Evolutionary conservation across 2,888 invertebrate species (phyloP), one percentile per base, ranked within the genome.

Genomic region (Diploptera punctata): DNA sequence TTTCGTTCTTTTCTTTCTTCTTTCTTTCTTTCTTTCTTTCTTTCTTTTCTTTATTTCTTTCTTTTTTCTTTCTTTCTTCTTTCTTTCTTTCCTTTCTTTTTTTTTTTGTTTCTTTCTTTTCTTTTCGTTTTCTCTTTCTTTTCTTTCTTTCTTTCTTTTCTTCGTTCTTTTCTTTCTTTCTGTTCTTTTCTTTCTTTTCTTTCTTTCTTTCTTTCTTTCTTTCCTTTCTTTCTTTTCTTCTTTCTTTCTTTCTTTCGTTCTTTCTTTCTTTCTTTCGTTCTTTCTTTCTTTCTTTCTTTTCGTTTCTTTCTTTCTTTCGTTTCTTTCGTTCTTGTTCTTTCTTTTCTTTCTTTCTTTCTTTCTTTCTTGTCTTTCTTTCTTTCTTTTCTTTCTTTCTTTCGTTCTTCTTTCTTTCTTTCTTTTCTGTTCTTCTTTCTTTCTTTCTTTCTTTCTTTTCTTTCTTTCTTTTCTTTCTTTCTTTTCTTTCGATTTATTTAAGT

Each of bases 361-460:
- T n/a, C n/a, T n/a, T n/a, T n/a, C n/a, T n/a, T n/a, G n/a, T n/a
- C n/a, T n/a, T n/a, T n/a, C n/a, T n/a, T n/a, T n/a, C n/a, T n/a
- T n/a, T n/a, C n/a, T n/a, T n/a, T n/a, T n/a, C n/a, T n/a, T n/a
- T n/a, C n/a, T n/a, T n/a, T n/a, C n/a, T n/a, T n/a, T n/a, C n/a
- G n/a, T n/a, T n/a, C n/a, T n/a, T n/a, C n/a, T n/a, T n/a, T n/a
- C n/a, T n/a, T n/a, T n/a, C n/a, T n/a, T n/a, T n/a, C n/a, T n/a
- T n/a, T n/a, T n/a, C n/a, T n/a, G n/a, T n/a, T n/a, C n/a, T n/a
- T n/a, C n/a, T n/a, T n/a, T n/a, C n/a, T n/a, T n/a, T n/a, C n/a
- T 38, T 38, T 13, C 13, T 38, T 38, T 13, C 38, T 38, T 13
- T 38, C 38, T 38, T 9, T 78, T 5, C 7, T 38, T 38, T 38